These are phyloP conservation scores for Iguana delicatissima DNA, from an alignment of 2,797 vertebrate species.

Conservation along the genomic window DNA sequence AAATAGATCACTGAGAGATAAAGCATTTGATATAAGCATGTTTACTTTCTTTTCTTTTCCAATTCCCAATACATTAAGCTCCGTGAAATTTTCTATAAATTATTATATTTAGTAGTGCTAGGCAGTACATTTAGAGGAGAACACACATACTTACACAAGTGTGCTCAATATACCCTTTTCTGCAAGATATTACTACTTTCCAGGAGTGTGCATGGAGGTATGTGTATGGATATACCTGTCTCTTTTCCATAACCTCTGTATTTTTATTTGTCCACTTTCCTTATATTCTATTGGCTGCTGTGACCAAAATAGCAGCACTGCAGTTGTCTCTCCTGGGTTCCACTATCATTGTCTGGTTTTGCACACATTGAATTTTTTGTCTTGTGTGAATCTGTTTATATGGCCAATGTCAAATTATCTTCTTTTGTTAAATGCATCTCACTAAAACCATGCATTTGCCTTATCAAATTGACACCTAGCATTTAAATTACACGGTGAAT, in stretches of 20 bases:
- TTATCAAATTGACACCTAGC: background rate
- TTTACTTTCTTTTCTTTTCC: conserved; percentile 3
- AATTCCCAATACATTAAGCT: conserved; percentile 25
- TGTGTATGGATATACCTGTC: background rate
- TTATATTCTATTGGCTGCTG: background rate
- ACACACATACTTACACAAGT: background rate
- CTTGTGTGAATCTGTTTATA: background rate
- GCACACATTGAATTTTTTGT: conserved; percentile 1
- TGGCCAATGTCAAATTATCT: background rate
- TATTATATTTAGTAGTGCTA: background rate
- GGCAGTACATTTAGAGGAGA: background rate
- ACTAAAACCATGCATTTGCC: conserved; percentile 31
- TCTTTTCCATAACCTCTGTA: background rate
- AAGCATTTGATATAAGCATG: background rate
- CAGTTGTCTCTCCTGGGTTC: background rate
- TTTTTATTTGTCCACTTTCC: background rate
- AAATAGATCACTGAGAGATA: background rate
- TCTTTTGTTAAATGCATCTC: conserved; percentile 10
- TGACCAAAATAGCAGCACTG: background rate
- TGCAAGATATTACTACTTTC: background rate
- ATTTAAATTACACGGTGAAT: conserved; percentile 24
- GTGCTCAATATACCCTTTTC: background rate
- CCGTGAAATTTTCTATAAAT: conserved; percentile 28
- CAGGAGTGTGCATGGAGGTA: background rate
- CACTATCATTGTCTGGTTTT: background rate